Evolutionary conservation across 2,888 invertebrate species (phyloP).

Genomic region (Nemotelus nigrinus): DNA sequence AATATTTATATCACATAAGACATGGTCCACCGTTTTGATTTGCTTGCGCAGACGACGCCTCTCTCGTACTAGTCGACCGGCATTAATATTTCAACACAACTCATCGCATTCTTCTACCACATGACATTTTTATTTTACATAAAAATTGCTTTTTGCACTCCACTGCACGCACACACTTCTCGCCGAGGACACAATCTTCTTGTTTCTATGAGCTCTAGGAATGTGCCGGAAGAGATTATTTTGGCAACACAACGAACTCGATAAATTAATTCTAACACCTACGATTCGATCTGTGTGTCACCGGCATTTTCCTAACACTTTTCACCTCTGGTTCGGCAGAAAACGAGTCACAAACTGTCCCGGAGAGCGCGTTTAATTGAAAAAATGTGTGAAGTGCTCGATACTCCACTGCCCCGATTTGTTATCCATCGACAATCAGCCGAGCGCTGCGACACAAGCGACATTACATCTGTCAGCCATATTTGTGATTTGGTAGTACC

Average conservation of each 20-base stretch:
- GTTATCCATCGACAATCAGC: constrained; percentile 20
- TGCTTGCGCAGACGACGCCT: constrained; percentile 12
- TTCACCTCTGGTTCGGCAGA: not conserved
- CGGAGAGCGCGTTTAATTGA: not conserved
- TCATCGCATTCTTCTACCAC: not conserved
- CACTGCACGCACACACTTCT: constrained; percentile 18
- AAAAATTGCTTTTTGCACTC: constrained; percentile 22
- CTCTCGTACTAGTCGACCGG: constrained; percentile 29
- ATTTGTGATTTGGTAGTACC: constrained; percentile 28
- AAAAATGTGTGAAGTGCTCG: constrained; percentile 18
- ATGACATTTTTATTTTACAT: constrained; percentile 19
- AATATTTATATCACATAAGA: too few relatives aligned
- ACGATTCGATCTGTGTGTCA: not conserved
- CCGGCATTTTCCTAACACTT: constrained; percentile 4
- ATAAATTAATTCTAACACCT: not conserved
- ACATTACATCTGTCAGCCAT: constrained; percentile 42
- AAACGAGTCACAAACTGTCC: not conserved
- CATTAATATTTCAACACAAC: constrained; percentile 36
- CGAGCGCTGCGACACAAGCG: not conserved
- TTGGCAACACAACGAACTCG: not conserved
- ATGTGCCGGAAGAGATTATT: constrained; percentile 11
- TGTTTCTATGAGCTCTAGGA: not conserved
- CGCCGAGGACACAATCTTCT: constrained; percentile 1
- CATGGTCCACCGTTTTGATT: too few relatives aligned
- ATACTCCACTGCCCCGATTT: constrained; percentile 21